Evolutionary conservation across 1,140 invertebrate genomes (phyloP).

Genomic region (Drosophila biarmipes): DNA sequence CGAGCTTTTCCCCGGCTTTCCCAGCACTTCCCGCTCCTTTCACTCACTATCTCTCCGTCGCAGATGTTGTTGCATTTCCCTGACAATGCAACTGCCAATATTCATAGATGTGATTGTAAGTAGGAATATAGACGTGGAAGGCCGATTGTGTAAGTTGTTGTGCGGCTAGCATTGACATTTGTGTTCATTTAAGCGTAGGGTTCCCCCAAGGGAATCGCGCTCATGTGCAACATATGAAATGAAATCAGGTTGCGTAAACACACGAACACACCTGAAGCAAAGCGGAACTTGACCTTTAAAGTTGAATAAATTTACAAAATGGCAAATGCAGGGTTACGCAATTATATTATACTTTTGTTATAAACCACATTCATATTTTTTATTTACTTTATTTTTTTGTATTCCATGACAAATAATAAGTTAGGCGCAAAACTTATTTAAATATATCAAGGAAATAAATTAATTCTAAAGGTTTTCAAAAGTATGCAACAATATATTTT

Average conservation of each 20-base stretch:
- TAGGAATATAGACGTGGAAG: constrained; percentile 7
- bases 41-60: not conserved
- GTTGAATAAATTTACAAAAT: not conserved
- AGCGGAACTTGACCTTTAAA: no score
- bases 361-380: no score
- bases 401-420: no score
- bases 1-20: not conserved
- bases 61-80: constrained; percentile 46
- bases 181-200: constrained; percentile 51
- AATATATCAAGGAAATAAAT: not conserved
- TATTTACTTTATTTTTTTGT: no score
- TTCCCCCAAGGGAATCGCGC: constrained; percentile 15
- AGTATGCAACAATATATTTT: no score
- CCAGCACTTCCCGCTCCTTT: not conserved
- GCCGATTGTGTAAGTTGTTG: constrained; percentile 66
- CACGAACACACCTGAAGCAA: no score
- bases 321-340: no score
- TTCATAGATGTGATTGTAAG: constrained; percentile 5
- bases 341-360: no score
- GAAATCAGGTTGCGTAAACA: constrained; percentile 34
- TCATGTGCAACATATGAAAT: constrained; percentile 33
- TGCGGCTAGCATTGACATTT: constrained; percentile 65
- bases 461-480: no score
- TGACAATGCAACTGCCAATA: constrained; percentile 60
- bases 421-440: no score